Conservation (phyloP, 2,113 vertebrate species). For the zebrafish (Danio rerio) region DNA sequence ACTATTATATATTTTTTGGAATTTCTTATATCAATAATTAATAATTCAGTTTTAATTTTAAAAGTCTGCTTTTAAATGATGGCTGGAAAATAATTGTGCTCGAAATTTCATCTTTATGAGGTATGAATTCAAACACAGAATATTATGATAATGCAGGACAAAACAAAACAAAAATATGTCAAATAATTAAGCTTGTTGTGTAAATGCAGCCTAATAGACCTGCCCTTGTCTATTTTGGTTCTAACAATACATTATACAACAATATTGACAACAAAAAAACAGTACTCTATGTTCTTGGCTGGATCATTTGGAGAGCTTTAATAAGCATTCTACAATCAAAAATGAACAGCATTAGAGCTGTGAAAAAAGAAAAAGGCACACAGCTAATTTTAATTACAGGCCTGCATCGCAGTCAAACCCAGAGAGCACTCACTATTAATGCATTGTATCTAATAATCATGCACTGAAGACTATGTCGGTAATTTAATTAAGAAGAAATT, state of each 20-base stretch:
- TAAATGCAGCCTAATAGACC: conserved; percentile 10
- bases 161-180: neutral
- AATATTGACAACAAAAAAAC: conserved; percentile 24
- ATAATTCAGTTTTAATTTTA: too few relatives aligned
- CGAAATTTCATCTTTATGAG: neutral
- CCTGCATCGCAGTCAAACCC: conserved; percentile 15
- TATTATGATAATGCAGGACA: neutral
- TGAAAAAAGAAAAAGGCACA: neutral
- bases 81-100: neutral
- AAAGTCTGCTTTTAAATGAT: neutral
- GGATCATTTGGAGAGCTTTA: conserved; percentile 23
- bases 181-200: neutral
- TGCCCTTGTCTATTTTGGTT: neutral
- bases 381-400: conserved; percentile 28
- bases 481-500: neutral
- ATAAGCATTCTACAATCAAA: conserved; percentile 9
- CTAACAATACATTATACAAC: conserved; percentile 4
- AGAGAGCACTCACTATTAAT: neutral
- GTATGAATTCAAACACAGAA: neutral
- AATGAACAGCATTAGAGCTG: conserved; percentile 11
- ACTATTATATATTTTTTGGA: too few relatives aligned
- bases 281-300: neutral
- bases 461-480: neutral
- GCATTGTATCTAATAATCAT: conserved; percentile 16
- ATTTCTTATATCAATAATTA: too few relatives aligned